Evolutionary conservation across 1,140 invertebrate genomes (phyloP).

Genomic region (Magallana ariakensis): DNA sequence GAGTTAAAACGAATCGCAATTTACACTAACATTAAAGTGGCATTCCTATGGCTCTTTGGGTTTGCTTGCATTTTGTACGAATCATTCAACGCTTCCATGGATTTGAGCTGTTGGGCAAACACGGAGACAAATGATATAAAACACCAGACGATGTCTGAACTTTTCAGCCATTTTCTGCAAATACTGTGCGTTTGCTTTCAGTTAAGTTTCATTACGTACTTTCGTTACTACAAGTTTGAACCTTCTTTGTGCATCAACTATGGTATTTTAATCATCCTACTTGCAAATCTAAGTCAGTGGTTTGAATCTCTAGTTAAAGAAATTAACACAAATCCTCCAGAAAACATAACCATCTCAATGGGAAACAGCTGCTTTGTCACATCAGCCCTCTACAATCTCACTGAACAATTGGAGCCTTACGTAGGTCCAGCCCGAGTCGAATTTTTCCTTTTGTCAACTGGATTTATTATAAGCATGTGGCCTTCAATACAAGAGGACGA

Average conservation of each 20-base stretch:
- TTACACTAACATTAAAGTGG: constrained; percentile 11
- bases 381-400: background rate
- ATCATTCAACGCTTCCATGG: background rate
- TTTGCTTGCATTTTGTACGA: constrained; percentile 28
- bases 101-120: background rate
- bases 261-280: constrained; percentile 36
- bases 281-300: constrained; percentile 25
- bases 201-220: constrained; percentile 36
- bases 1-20: background rate
- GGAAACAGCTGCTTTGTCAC: background rate
- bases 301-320: constrained; percentile 33
- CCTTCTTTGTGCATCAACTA: constrained; percentile 23
- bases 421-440: constrained; percentile 23
- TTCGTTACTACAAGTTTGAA: constrained; percentile 25
- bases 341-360: background rate
- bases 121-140: background rate
- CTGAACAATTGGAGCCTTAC: background rate
- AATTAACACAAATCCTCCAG: background rate
- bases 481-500: constrained; percentile 28
- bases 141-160: background rate
- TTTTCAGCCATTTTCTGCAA: constrained; percentile 21
- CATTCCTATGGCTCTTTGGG: constrained; percentile 38
- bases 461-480: constrained; percentile 39
- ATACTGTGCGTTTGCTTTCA: constrained; percentile 21
- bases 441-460: constrained; percentile 25